These are phyloP conservation scores for Drosophila teissieri DNA, from an alignment of 1,140 invertebrate species.

Conservation along the genomic window DNA sequence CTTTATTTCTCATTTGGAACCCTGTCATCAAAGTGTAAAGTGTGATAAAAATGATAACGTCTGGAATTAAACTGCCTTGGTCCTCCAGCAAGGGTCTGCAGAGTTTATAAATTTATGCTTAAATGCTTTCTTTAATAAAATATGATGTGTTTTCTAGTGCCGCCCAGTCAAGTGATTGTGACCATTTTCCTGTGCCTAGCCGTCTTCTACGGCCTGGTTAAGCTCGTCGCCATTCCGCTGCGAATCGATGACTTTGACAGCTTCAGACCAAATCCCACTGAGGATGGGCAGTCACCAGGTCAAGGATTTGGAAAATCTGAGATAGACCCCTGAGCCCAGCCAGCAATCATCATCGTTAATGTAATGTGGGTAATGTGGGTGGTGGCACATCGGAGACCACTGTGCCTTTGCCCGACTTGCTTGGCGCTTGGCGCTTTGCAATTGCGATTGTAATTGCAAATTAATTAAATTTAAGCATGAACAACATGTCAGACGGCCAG, in stretches of 20 bases:
- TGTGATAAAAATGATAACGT: constrained; percentile 23
- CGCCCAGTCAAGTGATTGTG: constrained; percentile 6
- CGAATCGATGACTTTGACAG: constrained; percentile 43
- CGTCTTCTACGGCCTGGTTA: constrained; percentile 19
- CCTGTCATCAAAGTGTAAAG: constrained; percentile 28
- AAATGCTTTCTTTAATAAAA: too few relatives aligned
- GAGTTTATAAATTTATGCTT: too few relatives aligned
- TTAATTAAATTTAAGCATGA: constrained; percentile 60
- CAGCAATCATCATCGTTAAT: neutral
- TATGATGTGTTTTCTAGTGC: constrained; percentile 13
- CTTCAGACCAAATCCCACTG: constrained; percentile 4
- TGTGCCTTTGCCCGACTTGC: constrained; percentile 3
- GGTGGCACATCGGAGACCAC: neutral
- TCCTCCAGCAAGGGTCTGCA: constrained; percentile 5
- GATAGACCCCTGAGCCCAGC: constrained; percentile 10
- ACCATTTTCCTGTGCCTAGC: constrained; percentile 18
- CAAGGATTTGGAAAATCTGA: constrained; percentile 20
- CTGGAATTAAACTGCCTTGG: constrained; percentile 1
- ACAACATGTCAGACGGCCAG: constrained; percentile 14
- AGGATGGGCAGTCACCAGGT: constrained; percentile 18
- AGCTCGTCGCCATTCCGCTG: constrained; percentile 30
- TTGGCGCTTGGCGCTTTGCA: constrained; percentile 8
- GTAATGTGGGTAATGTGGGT: too few relatives aligned
- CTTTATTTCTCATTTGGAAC: constrained; percentile 17
- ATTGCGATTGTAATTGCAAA: constrained; percentile 63